Conservation (phyloP, 2,797 vertebrate genomes). For the Podarcis lilfordi region DNA sequence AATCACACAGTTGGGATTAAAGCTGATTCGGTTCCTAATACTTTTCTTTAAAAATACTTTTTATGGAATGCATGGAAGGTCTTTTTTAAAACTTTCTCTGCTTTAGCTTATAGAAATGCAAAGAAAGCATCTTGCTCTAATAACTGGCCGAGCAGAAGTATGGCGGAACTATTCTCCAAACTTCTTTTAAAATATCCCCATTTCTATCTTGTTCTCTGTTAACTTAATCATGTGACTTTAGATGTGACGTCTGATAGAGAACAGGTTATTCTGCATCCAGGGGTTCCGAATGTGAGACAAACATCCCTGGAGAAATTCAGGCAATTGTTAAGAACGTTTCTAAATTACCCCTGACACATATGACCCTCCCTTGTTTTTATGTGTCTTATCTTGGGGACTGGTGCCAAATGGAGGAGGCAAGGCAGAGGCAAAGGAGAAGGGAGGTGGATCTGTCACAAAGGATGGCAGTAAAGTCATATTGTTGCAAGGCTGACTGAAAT, state of each 20-base stretch:
- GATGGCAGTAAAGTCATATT: too few relatives aligned
- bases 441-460: too few relatives aligned
- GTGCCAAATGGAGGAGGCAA: background rate
- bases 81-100: too few relatives aligned
- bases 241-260: background rate
- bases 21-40: background rate
- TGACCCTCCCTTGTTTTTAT: background rate
- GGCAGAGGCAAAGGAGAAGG: background rate
- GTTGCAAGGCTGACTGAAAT: background rate
- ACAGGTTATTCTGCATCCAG: background rate
- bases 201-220: background rate
- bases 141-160: background rate
- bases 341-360: background rate
- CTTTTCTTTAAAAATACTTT: background rate
- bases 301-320: background rate
- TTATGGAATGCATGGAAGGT: background rate
- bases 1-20: background rate
- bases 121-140: background rate
- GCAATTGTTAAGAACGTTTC: background rate
- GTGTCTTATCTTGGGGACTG: background rate
- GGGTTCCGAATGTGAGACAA: background rate
- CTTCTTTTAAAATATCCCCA: background rate
- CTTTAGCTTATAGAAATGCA: background rate
- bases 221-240: background rate
- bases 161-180: background rate